Evolutionary conservation across 2,113 vertebrate genomes (phyloP).

Genomic region (Plotosus lineatus): DNA sequence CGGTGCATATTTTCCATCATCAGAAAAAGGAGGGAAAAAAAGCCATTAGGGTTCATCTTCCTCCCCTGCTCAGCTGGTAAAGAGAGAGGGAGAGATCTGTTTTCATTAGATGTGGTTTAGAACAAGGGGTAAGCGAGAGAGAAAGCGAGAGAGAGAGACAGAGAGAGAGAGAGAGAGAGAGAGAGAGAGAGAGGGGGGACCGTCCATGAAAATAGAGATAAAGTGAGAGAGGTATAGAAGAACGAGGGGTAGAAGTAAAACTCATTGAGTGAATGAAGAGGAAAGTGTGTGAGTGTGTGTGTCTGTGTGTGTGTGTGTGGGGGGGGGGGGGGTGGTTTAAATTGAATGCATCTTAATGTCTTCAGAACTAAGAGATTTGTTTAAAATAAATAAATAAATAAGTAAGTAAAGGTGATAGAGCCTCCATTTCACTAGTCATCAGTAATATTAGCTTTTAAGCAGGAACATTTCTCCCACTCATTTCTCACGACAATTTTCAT

Average conservation of each 20-base stretch:
- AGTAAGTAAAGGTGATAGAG: too few species aligned
- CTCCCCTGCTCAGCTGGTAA: constrained; percentile 78
- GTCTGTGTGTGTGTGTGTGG: too few species aligned
- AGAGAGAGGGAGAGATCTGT: constrained; percentile 77
- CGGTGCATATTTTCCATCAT: constrained; percentile 80
- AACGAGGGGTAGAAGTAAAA: constrained; percentile 34
- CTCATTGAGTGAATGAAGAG: constrained; percentile 35
- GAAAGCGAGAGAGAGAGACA: constrained; percentile 68
- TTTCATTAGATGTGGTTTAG: constrained; percentile 78
- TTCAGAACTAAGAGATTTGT: constrained; percentile 39
- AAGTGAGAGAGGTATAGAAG: constrained; percentile 59
- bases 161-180: constrained; percentile 73
- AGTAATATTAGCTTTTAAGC: constrained; percentile 35
- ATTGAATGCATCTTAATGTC: constrained; percentile 35
- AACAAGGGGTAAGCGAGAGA: constrained; percentile 58
- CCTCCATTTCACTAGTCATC: constrained; percentile 33
- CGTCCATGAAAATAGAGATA: constrained; percentile 30
- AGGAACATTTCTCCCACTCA: constrained; percentile 1
- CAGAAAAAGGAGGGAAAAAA: constrained; percentile 70
- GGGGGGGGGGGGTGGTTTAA: constrained; percentile 34
- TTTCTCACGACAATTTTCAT: constrained; percentile 12
- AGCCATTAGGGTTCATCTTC: constrained; percentile 82
- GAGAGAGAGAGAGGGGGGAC: constrained; percentile 54
- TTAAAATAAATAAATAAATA: background rate
- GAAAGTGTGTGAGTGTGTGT: too few species aligned